Conservation (phyloP, 2,888 invertebrate species). For the Drosophila putrida region DNA sequence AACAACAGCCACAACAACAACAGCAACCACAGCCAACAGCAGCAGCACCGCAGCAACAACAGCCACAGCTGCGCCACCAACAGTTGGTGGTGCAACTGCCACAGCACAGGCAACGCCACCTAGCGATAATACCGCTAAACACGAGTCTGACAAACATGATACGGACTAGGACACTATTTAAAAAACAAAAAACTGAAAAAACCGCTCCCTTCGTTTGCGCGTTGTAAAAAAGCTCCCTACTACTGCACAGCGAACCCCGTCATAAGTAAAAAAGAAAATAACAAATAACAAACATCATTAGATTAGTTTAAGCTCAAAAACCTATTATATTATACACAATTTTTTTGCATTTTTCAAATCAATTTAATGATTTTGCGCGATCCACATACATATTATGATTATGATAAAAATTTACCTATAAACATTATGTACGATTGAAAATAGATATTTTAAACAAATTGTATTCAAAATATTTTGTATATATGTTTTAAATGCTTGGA, state of each 20-base stretch:
- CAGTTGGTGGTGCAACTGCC: slow-evolving; percentile 47
- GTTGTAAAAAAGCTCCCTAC: slow-evolving; percentile 40
- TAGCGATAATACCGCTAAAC: slow-evolving; percentile 62
- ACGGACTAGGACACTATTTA: slow-evolving; percentile 65
- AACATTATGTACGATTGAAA: slow-evolving; percentile 19
- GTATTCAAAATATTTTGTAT: slow-evolving; percentile 1
- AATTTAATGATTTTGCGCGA: slow-evolving; percentile 26
- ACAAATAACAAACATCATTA: slow-evolving; percentile 23
- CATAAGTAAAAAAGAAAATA: slow-evolving; percentile 8
- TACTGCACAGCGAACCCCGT: slow-evolving; percentile 27
- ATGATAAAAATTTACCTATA: slow-evolving; percentile 31
- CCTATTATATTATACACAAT: slow-evolving; percentile 19
- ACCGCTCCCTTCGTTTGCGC: neutral
- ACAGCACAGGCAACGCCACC: slow-evolving; percentile 43
- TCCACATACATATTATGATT: slow-evolving; percentile 24
- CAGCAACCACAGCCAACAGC: slow-evolving; percentile 15
- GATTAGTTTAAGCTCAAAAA: slow-evolving; percentile 35
- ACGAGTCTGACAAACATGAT: slow-evolving; percentile 84
- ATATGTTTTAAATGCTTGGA: neutral
- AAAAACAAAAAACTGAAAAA: no score
- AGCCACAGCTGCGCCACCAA: slow-evolving; percentile 21
- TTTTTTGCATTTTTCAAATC: slow-evolving; percentile 34
- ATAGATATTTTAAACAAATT: slow-evolving; percentile 32
- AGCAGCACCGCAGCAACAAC: slow-evolving; percentile 42
- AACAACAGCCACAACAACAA: slow-evolving; percentile 41